A percentile compares a stretch with the other conserved stretches of the same genome.
Evolutionary conservation across 2,113 vertebrate species (phyloP).

Genomic region (Cryptotis parvus): DNA sequence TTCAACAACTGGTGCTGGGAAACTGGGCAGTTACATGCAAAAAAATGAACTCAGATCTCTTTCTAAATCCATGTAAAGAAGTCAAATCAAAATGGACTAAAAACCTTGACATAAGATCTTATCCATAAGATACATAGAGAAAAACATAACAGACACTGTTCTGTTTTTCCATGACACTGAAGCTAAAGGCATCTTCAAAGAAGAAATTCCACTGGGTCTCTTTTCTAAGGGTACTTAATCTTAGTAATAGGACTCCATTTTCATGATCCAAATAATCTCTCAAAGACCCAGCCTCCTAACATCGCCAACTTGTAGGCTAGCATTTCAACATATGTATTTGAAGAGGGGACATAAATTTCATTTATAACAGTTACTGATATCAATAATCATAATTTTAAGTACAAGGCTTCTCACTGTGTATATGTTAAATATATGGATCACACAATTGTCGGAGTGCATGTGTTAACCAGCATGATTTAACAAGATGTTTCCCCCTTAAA

Average conservation of each 20-base stretch:
- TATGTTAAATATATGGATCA: slow-evolving; percentile 22
- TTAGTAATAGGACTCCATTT: neutral
- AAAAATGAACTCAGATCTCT: too few species aligned
- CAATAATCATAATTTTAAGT: slow-evolving; percentile 35
- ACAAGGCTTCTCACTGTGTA: neutral
- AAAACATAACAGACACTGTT: too few species aligned
- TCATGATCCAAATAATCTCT: neutral
- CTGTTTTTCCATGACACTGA: too few species aligned
- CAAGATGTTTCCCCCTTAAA: neutral
- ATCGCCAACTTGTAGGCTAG: neutral
- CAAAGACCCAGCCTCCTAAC: neutral
- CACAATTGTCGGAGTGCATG: neutral
- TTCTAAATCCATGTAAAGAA: too few species aligned
- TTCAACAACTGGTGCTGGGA: too few species aligned
- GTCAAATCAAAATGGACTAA: too few species aligned
- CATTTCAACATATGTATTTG: neutral
- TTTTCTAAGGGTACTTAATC: neutral
- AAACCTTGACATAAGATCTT: too few species aligned
- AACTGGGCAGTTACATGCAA: too few species aligned
- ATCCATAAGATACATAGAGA: too few species aligned
- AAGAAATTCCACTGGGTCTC: neutral
- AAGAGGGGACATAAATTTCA: neutral
- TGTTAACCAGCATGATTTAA: slow-evolving; percentile 15
- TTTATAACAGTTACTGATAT: neutral
- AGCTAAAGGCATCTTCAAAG: too few species aligned